Evolutionary conservation across 1,140 invertebrate species (phyloP), one percentile per base, ranked within the genome.

Genomic region (Drosophila santomea): DNA sequence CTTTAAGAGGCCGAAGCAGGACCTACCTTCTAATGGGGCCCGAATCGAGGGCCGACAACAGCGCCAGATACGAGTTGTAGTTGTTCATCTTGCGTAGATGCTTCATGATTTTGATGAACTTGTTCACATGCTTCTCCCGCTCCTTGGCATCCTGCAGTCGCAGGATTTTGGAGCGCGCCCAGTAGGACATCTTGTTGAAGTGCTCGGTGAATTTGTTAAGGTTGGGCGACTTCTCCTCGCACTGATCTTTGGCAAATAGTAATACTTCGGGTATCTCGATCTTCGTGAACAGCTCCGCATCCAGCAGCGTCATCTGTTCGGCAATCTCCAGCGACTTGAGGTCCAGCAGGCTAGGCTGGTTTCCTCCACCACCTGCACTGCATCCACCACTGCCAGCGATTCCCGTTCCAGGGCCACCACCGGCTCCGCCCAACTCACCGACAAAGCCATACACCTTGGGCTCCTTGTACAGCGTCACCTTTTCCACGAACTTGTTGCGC

Each of bases 141-240:
- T 99, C 98, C 89, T 97, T 97, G 10, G 97, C 96, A 74, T 98
- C 97, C 71, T 96, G 94, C 69, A 96, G 95, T 74, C 96, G 95
- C 43, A 98, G 92, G 61, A 97, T 96, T 78, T 95, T 93, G 17
- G 96, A 96, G 51, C 97, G 93, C 17, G 97, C 97, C 99, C 98
- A 99, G 85, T 98, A 99, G 25, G 98, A 99, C 97, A 99, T 99
- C 93, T 99, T 99, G 93, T 99, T 99, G 92, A 99, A 99, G 93
- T 99, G 98, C 93, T 99, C 98, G 0, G 99, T 99, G 91, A 99
- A 99, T 72, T 96, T 94, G 14, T 97, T 99, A 38, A 99, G 94
- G 93, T 99, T 99, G 4, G 98, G 98, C 92, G 98, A 98, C 68
- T 96, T 95, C 92, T 99, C 98, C 93, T 99, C 98, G 79, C 97